These are phyloP conservation scores for Dynastes grantii DNA, from an alignment of 2,888 invertebrate species.

Conservation along the genomic window DNA sequence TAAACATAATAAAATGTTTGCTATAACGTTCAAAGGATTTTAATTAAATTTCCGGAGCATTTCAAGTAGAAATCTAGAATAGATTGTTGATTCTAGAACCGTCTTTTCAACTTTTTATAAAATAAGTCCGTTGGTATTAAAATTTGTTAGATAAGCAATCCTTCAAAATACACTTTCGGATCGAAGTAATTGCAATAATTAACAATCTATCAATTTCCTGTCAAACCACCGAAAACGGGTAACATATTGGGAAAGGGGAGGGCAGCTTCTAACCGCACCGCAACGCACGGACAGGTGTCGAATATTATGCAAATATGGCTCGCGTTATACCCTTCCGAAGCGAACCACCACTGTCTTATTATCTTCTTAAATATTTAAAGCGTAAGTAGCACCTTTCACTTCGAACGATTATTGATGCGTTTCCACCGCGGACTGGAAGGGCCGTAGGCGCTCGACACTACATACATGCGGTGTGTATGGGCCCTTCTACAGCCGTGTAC, in stretches of 20 bases:
- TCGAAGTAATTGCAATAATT: too few species aligned
- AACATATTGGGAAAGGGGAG: not conserved
- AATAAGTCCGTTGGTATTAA: not conserved
- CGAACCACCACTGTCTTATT: conserved; percentile 61
- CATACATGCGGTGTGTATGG: not conserved
- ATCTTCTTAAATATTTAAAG: conserved; percentile 71
- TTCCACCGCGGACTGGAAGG: conserved; percentile 29
- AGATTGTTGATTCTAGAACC: too few species aligned
- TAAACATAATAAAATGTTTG: too few species aligned
- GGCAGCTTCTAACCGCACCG: not conserved
- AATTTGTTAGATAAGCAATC: not conserved
- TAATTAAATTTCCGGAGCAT: too few species aligned
- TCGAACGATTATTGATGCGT: conserved; percentile 57
- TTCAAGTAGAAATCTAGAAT: too few species aligned
- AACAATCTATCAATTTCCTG: too few species aligned
- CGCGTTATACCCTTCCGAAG: conserved; percentile 56
- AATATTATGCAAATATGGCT: conserved; percentile 68
- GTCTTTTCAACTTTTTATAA: too few species aligned
- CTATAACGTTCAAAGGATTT: too few species aligned
- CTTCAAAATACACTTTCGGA: not conserved
- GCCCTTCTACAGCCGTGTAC: conserved; percentile 3
- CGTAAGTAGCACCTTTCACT: conserved; percentile 70
- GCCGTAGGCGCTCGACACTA: conserved; percentile 22
- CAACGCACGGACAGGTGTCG: conserved; percentile 65
- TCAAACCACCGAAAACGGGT: too few species aligned